A percentile compares a stretch with the other conserved stretches of the same genome.
These are phyloP conservation scores for Himalopsyche phryganea DNA, from an alignment of 1,140 invertebrate species.

Conservation along the genomic window DNA sequence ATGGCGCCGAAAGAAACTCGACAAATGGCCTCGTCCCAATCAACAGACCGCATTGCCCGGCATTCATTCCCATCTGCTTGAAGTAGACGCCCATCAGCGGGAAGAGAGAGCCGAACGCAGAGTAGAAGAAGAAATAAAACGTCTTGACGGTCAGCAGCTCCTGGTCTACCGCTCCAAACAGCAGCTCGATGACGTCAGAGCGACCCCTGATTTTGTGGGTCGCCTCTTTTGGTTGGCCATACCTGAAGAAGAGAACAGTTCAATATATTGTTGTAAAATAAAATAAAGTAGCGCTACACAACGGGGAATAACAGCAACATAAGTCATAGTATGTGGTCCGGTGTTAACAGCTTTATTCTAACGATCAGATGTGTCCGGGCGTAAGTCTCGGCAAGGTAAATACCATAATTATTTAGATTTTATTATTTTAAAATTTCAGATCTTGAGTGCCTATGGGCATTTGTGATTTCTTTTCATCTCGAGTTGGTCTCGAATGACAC, in stretches of 20 bases:
- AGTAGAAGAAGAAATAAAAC: constrained; percentile 99
- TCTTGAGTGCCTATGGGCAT: too few relatives aligned
- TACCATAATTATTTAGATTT: too few relatives aligned
- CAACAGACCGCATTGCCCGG: constrained; percentile 87
- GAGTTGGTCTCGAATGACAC: too few relatives aligned
- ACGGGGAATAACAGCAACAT: too few relatives aligned
- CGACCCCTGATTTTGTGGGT: constrained; percentile 85
- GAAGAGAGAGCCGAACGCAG: constrained; percentile 96
- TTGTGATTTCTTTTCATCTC: too few relatives aligned
- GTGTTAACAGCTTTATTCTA: too few relatives aligned
- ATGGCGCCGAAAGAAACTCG: constrained; percentile 95
- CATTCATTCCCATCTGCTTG: constrained; percentile 98
- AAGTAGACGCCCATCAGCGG: constrained; percentile 98
- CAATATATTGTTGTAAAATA: too few relatives aligned
- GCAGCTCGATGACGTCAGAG: constrained; percentile 76
- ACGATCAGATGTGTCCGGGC: too few relatives aligned
- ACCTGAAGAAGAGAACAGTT: constrained; percentile 45
- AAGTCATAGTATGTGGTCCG: too few relatives aligned
- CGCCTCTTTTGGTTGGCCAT: constrained; percentile 79
- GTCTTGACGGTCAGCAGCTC: constrained; percentile 90
- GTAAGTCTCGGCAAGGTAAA: too few relatives aligned
- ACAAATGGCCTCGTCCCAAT: constrained; percentile 93
- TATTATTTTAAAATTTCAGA: too few relatives aligned
- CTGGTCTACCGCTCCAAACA: constrained; percentile 81
- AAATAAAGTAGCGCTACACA: too few relatives aligned